Base-by-base conservation (phyloP, 2,797 vertebrate species). In the Hemibagrus guttatus region DNA sequence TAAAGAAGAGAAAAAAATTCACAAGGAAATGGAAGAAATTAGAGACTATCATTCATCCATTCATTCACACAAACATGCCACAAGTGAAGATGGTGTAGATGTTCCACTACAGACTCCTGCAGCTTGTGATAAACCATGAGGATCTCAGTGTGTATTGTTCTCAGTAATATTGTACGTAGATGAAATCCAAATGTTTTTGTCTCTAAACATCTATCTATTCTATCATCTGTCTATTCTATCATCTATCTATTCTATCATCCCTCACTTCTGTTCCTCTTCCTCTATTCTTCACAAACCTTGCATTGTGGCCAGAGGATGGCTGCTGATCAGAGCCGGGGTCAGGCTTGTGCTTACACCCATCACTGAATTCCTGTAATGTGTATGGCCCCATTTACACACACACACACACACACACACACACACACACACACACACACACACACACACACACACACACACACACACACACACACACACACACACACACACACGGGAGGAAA, bases 291-390 rank as follows among this genome's bases (percentile, higher is more conserved):
- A 95, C 95, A 94, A 93, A 96, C 96, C 97, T 97, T 98, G 97
- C 94, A 98, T 97, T 92, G 97, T 97, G 92, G 96, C 97, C 95
- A 98, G 93, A 89, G 96, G 96, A 94, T 96, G 97, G 95, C 94
- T 96, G 92, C 96, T 94, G 92, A 97, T 96, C 90, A 98, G 96
- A 88, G 96, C 95, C 92, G 96, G 95, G 95, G 95, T 98, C 94
- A 97, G 96, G 94, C 96, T 96, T 92, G 97, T 95, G 95, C 96
- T 96, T 94, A 97, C 95, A 95, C 96, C 96, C 94, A 97, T 96
- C 95, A 97, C 93, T 94, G 96, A 95, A 95, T 96, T 97, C 96
- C 97, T 97, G 95, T 89, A 93, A 93, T 71, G 88, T 91, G 91
- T 89, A 92, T 85, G 84, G 14, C 58, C 76, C 56, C 74, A 88